Percentiles rank a stretch among this genome's conserved stretches.
Evolutionary conservation across 2,113 vertebrate genomes (phyloP).

Genomic region (Alaudala cheleensis): DNA sequence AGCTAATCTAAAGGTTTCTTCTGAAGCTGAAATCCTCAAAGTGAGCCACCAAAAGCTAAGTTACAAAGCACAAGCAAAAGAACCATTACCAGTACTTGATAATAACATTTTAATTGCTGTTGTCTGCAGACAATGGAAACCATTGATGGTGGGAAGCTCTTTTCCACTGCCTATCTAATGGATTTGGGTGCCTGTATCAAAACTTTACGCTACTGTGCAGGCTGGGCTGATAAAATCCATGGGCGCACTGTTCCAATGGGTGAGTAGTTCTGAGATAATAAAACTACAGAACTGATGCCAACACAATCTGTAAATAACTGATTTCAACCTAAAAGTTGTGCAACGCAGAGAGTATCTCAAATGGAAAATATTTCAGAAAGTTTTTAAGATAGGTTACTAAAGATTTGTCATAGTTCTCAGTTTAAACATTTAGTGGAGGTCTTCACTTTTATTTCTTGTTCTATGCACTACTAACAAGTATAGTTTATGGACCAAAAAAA

Average conservation of each 20-base stretch:
- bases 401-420: neutral
- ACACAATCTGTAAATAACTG: neutral
- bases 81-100: neutral
- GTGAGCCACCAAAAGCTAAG: neutral
- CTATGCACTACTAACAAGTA: neutral
- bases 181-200: constrained; percentile 83
- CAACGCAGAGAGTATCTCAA: neutral
- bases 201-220: constrained; percentile 83
- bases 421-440: neutral
- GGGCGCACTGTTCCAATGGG: constrained; percentile 86
- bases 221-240: constrained; percentile 90
- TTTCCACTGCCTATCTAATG: constrained; percentile 77
- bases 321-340: neutral
- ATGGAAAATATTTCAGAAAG: neutral
- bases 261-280: constrained; percentile 53
- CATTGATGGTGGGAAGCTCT: constrained; percentile 85
- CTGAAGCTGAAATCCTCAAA: neutral
- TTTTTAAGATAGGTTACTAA: neutral
- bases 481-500: neutral
- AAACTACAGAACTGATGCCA: neutral
- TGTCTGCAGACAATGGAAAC: constrained; percentile 83
- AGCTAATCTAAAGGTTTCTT: neutral
- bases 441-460: neutral
- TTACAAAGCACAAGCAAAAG: neutral
- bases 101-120: neutral